These are phyloP conservation scores for Parnassius apollo DNA, from an alignment of 2,888 invertebrate genomes.

Conservation along the genomic window DNA sequence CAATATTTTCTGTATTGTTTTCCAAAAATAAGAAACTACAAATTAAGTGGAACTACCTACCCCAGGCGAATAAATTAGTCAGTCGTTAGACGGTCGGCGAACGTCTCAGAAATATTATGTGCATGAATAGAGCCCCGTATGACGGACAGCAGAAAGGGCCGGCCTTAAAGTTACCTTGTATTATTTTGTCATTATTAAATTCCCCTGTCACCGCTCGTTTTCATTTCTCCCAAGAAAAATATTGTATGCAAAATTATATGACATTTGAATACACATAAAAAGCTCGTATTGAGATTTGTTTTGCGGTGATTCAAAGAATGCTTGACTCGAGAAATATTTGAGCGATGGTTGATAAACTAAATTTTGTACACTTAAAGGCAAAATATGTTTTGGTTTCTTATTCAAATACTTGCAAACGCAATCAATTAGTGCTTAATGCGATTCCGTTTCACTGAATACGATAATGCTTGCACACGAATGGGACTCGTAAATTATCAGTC, in stretches of 20 bases:
- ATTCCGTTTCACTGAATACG: conserved; percentile 10
- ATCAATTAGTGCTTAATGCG: conserved; percentile 7
- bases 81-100: conserved; percentile 71
- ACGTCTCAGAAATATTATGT: conserved; percentile 75
- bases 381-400: background rate
- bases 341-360: conserved; percentile 26
- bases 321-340: conserved; percentile 28
- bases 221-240: conserved; percentile 76
- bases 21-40: conserved; percentile 19
- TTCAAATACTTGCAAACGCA: conserved; percentile 7
- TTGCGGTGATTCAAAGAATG: conserved; percentile 42
- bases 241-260: conserved; percentile 82
- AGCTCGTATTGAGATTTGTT: conserved; percentile 65
- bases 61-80: conserved; percentile 68
- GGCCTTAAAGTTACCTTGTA: conserved; percentile 77
- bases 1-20: conserved; percentile 15
- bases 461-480: conserved; percentile 30
- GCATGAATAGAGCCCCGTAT: conserved; percentile 77
- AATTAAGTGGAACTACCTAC: conserved; percentile 36
- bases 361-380: background rate
- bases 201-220: conserved; percentile 74
- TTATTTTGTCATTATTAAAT: conserved; percentile 82
- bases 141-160: conserved; percentile 80
- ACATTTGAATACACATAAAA: conserved; percentile 79
- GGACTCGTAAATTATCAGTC: conserved; percentile 49